Evolutionary conservation across 1,140 invertebrate species (phyloP).

Genomic region (Meloidogyne hapla): DNA sequence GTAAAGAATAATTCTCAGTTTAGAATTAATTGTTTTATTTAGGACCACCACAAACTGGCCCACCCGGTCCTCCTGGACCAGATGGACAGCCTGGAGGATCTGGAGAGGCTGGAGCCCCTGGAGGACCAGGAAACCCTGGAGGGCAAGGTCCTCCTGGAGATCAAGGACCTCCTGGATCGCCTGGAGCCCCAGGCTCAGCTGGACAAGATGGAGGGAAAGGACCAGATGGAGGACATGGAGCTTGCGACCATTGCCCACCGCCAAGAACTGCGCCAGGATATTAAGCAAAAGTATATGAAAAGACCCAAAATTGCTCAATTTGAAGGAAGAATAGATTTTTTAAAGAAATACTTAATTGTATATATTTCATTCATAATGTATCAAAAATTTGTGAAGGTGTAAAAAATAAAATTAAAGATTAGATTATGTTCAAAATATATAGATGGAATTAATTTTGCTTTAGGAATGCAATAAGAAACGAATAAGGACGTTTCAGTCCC

Average conservation of each 20-base stretch:
- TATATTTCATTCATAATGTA: conserved; percentile 4
- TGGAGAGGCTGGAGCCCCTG: conserved; percentile 35
- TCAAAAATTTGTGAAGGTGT: too few species aligned
- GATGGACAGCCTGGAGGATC: conserved; percentile 40
- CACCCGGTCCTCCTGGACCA: conserved; percentile 30
- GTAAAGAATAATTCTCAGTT: neutral
- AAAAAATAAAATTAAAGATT: too few species aligned
- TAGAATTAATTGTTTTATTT: neutral
- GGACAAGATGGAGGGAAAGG: conserved; percentile 14
- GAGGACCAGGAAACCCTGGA: conserved; percentile 32
- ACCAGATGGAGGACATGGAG: conserved; percentile 37
- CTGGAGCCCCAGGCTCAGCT: conserved; percentile 15
- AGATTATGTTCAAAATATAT: too few species aligned
- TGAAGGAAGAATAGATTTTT: neutral
- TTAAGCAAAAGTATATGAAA: conserved; percentile 9
- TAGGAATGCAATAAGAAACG: too few species aligned
- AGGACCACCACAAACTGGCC: neutral
- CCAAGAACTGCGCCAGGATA: conserved; percentile 37
- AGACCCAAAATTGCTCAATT: neutral
- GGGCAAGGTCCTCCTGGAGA: conserved; percentile 35
- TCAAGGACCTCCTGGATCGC: conserved; percentile 13
- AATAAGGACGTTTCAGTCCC: too few species aligned
- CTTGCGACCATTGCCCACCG: conserved; percentile 49
- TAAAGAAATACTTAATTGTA: neutral
- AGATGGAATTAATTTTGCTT: too few species aligned